Percentiles rank a stretch among this genome's conserved stretches.
Conservation (phyloP, 23 tunicate genomes). For the Halocynthia aurantium region DNA sequence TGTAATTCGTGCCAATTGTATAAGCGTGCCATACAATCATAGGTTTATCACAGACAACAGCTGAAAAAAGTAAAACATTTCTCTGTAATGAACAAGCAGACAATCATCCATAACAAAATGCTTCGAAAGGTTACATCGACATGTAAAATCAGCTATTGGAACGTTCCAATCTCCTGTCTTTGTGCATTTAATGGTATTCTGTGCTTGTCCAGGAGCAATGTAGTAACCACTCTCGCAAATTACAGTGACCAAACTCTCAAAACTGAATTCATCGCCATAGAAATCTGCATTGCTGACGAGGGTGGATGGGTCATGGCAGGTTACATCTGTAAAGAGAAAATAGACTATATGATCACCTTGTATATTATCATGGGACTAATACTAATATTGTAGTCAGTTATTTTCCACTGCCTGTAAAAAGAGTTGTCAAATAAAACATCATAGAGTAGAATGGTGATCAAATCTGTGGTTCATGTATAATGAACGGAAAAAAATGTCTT, state of each 20-base stretch:
- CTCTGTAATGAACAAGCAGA: neutral
- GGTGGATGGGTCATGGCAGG: constrained; percentile 36
- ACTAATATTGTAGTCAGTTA: too few species aligned
- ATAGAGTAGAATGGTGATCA: too few species aligned
- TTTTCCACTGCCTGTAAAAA: too few species aligned
- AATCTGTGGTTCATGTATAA: too few species aligned
- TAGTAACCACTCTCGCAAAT: constrained; percentile 42
- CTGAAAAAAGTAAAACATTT: constrained; percentile 15
- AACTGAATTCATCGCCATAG: constrained; percentile 28
- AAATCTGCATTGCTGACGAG: constrained; percentile 27
- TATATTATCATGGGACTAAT: too few species aligned
- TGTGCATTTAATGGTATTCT: constrained; percentile 29
- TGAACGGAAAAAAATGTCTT: too few species aligned
- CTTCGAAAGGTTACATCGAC: constrained; percentile 28
- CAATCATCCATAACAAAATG: neutral
- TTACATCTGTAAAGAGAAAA: constrained; percentile 21
- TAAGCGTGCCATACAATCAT: constrained; percentile 40
- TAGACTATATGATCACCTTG: too few species aligned
- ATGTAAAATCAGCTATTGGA: constrained; percentile 26
- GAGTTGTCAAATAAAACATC: too few species aligned
- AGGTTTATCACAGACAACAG: constrained; percentile 45
- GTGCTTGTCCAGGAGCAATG: constrained; percentile 30
- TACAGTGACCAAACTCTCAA: constrained; percentile 31
- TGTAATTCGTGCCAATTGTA: constrained; percentile 1
- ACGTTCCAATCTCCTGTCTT: constrained; percentile 44